Conservation (phyloP, 2,113 vertebrate genomes). For the Neolamprologus devosi region DNA sequence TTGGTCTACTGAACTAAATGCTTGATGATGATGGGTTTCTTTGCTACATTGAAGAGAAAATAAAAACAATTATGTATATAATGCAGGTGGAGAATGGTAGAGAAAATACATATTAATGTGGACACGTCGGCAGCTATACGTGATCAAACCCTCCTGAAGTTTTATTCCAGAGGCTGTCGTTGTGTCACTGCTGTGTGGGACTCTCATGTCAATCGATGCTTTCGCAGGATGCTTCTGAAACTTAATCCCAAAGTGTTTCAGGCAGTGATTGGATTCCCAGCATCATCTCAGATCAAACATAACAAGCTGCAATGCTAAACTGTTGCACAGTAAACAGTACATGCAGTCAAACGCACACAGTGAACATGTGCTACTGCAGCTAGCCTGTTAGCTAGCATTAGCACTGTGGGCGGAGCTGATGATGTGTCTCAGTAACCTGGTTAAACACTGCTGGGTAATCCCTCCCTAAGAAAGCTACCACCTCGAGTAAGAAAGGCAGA, state of each 20-base stretch:
- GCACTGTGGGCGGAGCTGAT: not conserved
- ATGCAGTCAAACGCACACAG: fast-evolving
- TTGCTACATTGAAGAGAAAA: not conserved
- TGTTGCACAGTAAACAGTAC: not conserved
- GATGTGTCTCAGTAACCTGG: not conserved
- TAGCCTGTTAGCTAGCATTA: not conserved
- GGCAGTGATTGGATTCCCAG: not conserved
- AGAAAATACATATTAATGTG: not conserved
- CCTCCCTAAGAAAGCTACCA: not conserved
- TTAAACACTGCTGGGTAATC: not conserved
- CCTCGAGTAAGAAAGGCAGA: not conserved
- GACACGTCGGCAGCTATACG: not conserved
- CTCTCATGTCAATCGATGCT: not conserved
- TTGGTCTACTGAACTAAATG: not conserved
- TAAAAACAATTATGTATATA: not conserved
- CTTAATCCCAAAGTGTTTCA: not conserved
- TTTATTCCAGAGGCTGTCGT: not conserved
- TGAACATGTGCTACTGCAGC: not conserved
- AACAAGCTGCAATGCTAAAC: not conserved
- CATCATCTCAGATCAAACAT: not conserved
- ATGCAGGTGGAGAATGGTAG: not conserved
- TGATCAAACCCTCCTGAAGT: not conserved
- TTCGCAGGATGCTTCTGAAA: not conserved
- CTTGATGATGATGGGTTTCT: not conserved
- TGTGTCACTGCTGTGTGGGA: fast-evolving